Evolutionary conservation across 2,797 vertebrate species (phyloP).

Genomic region (Liasis olivaceus): DNA sequence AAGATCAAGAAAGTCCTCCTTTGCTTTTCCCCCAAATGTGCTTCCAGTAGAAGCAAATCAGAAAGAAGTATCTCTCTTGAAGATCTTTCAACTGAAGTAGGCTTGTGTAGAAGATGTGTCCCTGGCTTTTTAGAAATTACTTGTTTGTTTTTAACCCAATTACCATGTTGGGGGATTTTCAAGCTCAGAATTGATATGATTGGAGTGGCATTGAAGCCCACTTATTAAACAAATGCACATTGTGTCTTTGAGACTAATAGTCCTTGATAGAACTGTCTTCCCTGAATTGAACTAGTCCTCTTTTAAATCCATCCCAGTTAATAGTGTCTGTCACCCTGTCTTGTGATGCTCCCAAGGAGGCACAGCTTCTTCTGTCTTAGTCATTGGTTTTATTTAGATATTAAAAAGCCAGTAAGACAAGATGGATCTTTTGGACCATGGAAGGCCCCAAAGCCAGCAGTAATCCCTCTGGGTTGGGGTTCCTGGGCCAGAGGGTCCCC

Average conservation of each 20-base stretch:
- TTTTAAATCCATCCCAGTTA: background rate
- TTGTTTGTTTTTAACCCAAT: background rate
- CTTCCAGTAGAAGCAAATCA: background rate
- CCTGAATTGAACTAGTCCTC: background rate
- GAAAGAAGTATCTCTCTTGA: background rate
- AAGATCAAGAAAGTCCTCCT: background rate
- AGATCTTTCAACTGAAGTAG: background rate
- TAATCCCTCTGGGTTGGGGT: background rate
- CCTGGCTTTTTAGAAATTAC: background rate
- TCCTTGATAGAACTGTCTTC: background rate
- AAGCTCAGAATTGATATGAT: background rate
- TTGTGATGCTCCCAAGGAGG: background rate
- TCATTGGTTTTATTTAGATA: background rate
- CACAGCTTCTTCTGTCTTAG: background rate
- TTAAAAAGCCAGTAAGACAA: background rate
- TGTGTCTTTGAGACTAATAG: background rate
- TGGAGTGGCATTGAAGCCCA: background rate
- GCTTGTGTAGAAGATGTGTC: background rate
- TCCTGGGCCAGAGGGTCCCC: background rate
- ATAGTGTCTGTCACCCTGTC: background rate
- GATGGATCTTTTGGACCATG: background rate
- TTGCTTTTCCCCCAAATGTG: background rate
- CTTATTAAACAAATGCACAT: background rate
- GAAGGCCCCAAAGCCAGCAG: background rate
- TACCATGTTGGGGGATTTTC: background rate